Conservation (phyloP, 2,113 vertebrate species). For the Pelecanus crispus region DNA sequence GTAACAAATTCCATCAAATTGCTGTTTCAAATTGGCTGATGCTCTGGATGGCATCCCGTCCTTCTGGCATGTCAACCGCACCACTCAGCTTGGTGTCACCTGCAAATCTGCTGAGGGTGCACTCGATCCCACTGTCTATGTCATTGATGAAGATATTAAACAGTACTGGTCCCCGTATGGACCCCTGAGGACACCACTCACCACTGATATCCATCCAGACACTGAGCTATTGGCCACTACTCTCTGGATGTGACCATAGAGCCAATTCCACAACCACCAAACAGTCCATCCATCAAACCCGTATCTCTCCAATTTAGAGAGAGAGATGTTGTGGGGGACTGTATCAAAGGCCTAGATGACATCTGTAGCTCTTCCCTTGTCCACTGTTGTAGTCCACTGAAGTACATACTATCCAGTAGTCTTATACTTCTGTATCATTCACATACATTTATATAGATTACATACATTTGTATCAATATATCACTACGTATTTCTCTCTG, state of each 20-base stretch:
- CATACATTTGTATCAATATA: not conserved
- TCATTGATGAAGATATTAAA: not conserved
- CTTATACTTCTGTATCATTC: not conserved
- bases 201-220: not conserved
- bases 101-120: not conserved
- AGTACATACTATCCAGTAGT: not conserved
- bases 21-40: too few relatives aligned
- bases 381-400: not conserved
- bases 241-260: not conserved
- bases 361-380: not conserved
- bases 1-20: too few relatives aligned
- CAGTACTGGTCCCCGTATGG: accelerated
- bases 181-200: too few relatives aligned
- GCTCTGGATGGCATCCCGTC: too few relatives aligned
- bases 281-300: not conserved
- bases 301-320: not conserved
- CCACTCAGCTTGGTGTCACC: not conserved
- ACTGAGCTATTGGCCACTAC: not conserved
- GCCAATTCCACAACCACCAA: not conserved
- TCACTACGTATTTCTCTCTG: not conserved
- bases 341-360: not conserved
- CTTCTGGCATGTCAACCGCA: accelerated
- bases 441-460: not conserved
- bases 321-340: not conserved
- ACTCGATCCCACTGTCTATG: accelerated